Percentiles rank a stretch among this genome's conserved stretches.
phyloP scores from a whole-genome alignment of 2,888 invertebrate genomes.

The Gnatocerus cornutus region DNA sequence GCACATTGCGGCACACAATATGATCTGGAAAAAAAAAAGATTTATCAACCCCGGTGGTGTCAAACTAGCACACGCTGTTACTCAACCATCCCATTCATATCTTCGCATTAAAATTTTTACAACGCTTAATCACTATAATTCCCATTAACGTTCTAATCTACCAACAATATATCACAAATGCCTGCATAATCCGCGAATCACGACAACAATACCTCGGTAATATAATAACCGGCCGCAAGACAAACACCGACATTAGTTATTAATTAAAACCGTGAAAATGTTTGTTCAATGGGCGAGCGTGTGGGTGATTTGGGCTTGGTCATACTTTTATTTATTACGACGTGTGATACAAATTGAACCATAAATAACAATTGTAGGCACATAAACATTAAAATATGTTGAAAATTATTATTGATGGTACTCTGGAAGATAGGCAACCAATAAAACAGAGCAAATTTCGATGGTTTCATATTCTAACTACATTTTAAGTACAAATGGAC shows the following conservation, averaged over 20 bases:
- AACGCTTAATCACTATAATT: neutral
- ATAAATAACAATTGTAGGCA: neutral
- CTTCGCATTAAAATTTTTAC: neutral
- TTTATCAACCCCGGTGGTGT: no score
- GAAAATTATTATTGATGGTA: neutral
- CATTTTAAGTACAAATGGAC: neutral
- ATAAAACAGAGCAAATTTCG: neutral
- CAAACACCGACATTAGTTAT: neutral
- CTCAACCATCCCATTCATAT: neutral
- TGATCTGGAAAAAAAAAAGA: constrained; percentile 2
- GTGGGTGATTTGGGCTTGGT: constrained; percentile 4
- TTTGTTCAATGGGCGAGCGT: constrained; percentile 1
- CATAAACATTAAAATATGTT: neutral
- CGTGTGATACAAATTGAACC: constrained; percentile 3
- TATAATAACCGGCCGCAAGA: neutral
- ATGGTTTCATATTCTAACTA: neutral
- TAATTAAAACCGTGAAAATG: constrained; percentile 5
- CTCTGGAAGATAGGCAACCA: constrained; percentile 1
- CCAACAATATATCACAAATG: constrained; percentile 10
- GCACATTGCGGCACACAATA: constrained; percentile 8
- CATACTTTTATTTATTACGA: neutral
- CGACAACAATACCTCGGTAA: constrained; percentile 1
- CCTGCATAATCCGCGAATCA: constrained; percentile 4
- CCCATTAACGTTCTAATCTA: constrained; percentile 1
- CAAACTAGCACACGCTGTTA: neutral